Percentiles rank a stretch among this genome's conserved stretches.
Conservation (phyloP, 2,113 vertebrate genomes). For the Pterocles gutturalis region DNA sequence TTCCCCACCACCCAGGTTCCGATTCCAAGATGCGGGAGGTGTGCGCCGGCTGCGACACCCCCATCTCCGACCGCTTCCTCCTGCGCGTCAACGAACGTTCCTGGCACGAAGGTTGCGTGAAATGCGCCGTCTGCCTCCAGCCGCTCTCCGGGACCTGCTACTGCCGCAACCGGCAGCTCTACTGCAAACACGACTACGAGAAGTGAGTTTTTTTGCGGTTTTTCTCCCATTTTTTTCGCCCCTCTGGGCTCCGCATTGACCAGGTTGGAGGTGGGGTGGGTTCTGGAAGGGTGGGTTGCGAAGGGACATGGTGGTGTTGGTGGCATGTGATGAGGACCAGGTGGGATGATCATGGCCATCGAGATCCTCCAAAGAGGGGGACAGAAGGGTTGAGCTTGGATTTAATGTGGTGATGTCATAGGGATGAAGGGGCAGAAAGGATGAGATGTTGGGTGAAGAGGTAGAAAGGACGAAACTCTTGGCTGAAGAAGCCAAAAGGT, state of each 20-base stretch:
- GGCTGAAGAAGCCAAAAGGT: background rate
- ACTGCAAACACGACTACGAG: slow-evolving; percentile 92
- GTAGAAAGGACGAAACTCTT: background rate
- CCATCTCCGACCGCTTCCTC: slow-evolving; percentile 90
- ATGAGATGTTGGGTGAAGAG: background rate
- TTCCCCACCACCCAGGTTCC: slow-evolving; percentile 46
- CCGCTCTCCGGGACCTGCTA: slow-evolving; percentile 87
- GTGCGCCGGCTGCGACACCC: slow-evolving; percentile 86
- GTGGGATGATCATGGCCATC: background rate
- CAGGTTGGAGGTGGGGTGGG: background rate
- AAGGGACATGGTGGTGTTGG: rapidly evolving
- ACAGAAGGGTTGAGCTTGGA: rapidly evolving
- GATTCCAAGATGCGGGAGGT: slow-evolving; percentile 82
- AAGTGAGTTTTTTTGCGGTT: slow-evolving; percentile 79
- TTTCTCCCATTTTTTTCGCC: background rate
- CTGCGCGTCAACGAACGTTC: slow-evolving; percentile 88
- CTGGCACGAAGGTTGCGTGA: slow-evolving; percentile 92
- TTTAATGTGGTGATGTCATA: rapidly evolving
- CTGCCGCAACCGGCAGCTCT: slow-evolving; percentile 87
- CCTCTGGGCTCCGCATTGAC: background rate
- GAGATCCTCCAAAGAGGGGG: background rate
- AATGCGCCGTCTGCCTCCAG: slow-evolving; percentile 86
- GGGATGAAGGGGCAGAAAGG: background rate
- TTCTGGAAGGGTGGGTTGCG: background rate
- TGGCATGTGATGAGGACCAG: rapidly evolving